A percentile compares a stretch with the other conserved stretches of the same genome.
Evolutionary conservation across 2,888 invertebrate genomes (phyloP).

Genomic region (Athrips mouffetella): DNA sequence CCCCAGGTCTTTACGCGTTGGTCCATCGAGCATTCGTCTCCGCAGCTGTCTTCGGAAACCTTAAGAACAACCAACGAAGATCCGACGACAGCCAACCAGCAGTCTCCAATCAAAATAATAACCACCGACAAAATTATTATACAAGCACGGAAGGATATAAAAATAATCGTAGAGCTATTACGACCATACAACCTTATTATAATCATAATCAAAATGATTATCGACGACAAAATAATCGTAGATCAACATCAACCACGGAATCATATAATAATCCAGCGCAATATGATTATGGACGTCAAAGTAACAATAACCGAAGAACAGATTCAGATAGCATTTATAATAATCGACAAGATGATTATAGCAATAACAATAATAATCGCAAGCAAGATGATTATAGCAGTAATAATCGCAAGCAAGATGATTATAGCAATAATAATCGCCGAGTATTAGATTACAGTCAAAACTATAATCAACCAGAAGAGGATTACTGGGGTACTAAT

Average conservation of each 20-base stretch:
- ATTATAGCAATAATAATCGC: neutral
- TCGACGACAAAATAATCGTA: neutral
- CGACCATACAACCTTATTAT: neutral
- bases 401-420: neutral
- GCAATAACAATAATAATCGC: neutral
- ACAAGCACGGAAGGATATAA: neutral
- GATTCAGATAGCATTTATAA: neutral
- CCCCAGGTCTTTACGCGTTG: constrained; percentile 60
- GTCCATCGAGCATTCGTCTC: constrained; percentile 26
- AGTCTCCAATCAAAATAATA: neutral
- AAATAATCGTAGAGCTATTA: neutral
- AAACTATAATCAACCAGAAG: too few relatives aligned
- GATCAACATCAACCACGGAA: constrained; percentile 2
- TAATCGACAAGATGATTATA: constrained; percentile 2
- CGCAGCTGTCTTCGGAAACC: constrained; percentile 14
- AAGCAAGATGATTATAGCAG: neutral
- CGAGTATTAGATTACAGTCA: neutral
- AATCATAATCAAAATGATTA: neutral
- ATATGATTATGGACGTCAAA: neutral
- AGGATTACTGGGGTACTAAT: too few relatives aligned
- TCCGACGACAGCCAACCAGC: neutral
- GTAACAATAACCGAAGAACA: neutral
- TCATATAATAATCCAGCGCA: neutral
- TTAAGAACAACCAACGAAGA: neutral
- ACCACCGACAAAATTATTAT: neutral